Percentiles rank a stretch among this genome's conserved stretches.
Evolutionary conservation across 2,888 invertebrate species (phyloP).

Genomic region (Andrena dorsata): DNA sequence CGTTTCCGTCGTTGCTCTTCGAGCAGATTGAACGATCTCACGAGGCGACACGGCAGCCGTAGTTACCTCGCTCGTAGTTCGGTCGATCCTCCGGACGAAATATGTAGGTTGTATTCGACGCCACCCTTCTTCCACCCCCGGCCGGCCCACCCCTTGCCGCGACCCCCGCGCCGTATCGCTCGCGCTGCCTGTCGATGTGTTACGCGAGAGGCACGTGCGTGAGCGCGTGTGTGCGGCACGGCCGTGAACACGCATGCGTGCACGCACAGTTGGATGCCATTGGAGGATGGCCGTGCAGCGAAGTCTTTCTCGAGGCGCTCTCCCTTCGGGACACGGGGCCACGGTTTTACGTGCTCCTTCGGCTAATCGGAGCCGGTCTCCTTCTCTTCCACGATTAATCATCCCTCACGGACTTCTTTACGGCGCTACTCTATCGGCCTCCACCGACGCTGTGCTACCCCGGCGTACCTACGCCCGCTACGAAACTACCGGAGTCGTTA

Average conservation of each 20-base stretch:
- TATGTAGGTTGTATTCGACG: constrained; percentile 48
- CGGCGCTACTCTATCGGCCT: background rate
- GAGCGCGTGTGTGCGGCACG: constrained; percentile 2
- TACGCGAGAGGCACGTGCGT: constrained; percentile 24
- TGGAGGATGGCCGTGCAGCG: constrained; percentile 21
- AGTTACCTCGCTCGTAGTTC: constrained; percentile 55
- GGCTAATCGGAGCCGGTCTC: constrained; percentile 37
- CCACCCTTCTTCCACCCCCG: too few relatives aligned
- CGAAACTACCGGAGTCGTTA: too few relatives aligned
- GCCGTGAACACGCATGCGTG: constrained; percentile 33
- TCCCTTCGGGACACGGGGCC: constrained; percentile 56
- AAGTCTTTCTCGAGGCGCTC: constrained; percentile 24
- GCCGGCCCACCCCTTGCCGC: background rate
- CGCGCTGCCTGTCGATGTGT: background rate
- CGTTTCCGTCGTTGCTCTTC: constrained; percentile 42
- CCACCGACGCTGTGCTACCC: background rate
- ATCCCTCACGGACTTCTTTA: background rate
- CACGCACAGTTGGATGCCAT: constrained; percentile 17
- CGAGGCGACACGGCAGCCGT: constrained; percentile 43
- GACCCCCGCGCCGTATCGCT: background rate
- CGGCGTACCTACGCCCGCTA: too few relatives aligned
- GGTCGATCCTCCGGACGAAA: constrained; percentile 63
- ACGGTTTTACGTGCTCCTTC: constrained; percentile 59
- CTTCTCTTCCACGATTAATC: constrained; percentile 30
- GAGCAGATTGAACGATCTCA: constrained; percentile 52